Base-by-base conservation (phyloP, 2,113 vertebrate species). In the Lophochroa leadbeateri region DNA sequence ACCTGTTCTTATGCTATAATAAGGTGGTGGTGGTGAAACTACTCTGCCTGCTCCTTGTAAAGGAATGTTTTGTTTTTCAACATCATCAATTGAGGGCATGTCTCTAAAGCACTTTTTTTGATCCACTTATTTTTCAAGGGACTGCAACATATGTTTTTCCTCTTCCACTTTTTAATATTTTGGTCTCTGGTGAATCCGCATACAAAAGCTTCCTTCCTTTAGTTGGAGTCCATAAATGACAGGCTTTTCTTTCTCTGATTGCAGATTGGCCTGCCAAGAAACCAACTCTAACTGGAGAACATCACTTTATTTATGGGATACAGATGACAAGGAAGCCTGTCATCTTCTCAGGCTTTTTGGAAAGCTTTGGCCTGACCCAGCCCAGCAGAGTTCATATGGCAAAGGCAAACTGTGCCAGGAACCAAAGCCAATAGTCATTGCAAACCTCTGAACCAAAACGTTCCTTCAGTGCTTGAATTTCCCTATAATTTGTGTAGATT, bases 271-370 rank as follows among this genome's bases (percentile, higher is more conserved):
- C 93, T 98, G 98, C 98, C 98, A 98, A 98, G 97, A 98, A 98
- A 98, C 96, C 97, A 98, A 98, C 96, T 97, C 11, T 97, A 97
- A 97, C 98, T 98, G 97, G 97, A 98, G 98, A 98, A 98, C 98
- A 98, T 98, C 97, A 98, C 92, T 98, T 98, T 98, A 98, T 98
- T 98, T 98, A 98, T 98, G 97, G 98, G 97, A 98, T 98, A 96
- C 98, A 98, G 98, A 98, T 98, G 98, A 98, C 97, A 97, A 96
- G 97, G 96, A 98, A 98, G 98, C 97, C 97, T 96, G 97, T 98
- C 97, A 96, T 98, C 96, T 98, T 97, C 96, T 86, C 91, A 96
- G 96, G 96, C 94, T 98, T 98, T 98, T 97, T 98, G 97, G 97
- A 98, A 97, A 11, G 92, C 96, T 97, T 95, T 93, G 77, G 91